These are phyloP conservation scores for Babyrousa celebensis DNA, from an alignment of 2,797 vertebrate genomes.

Conservation along the genomic window DNA sequence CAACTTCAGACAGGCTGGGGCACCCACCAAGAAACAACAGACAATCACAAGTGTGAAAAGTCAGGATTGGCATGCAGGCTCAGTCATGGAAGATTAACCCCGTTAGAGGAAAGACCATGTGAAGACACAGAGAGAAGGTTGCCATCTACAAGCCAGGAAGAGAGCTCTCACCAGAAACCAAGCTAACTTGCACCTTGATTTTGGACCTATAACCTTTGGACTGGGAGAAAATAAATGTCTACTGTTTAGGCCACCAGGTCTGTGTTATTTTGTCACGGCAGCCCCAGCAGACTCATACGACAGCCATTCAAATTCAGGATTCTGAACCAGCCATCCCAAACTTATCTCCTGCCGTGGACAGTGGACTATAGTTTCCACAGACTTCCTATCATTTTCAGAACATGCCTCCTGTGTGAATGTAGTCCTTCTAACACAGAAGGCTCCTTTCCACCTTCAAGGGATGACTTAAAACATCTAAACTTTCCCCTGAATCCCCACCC, in stretches of 20 bases:
- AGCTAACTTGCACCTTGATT: background rate
- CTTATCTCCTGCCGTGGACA: background rate
- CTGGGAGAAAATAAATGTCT: background rate
- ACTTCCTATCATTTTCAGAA: background rate
- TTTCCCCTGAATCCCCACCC: background rate
- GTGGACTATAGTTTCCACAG: background rate
- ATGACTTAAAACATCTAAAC: background rate
- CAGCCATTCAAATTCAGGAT: background rate
- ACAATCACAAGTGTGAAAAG: background rate
- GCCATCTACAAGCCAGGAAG: background rate
- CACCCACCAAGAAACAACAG: background rate
- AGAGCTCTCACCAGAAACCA: background rate
- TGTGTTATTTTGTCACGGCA: background rate
- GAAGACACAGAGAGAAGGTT: background rate
- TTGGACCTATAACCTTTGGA: background rate
- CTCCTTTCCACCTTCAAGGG: background rate
- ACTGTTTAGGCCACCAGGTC: background rate
- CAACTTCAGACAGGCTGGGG: background rate
- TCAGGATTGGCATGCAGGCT: background rate
- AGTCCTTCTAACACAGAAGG: no score
- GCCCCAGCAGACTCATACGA: background rate
- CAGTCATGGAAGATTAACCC: background rate
- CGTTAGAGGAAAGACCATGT: rapidly evolving
- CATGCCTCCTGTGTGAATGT: background rate
- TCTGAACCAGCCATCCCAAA: background rate